Base-by-base conservation (phyloP, 1,140 invertebrate genomes). In the Homalodisca vitripennis region DNA sequence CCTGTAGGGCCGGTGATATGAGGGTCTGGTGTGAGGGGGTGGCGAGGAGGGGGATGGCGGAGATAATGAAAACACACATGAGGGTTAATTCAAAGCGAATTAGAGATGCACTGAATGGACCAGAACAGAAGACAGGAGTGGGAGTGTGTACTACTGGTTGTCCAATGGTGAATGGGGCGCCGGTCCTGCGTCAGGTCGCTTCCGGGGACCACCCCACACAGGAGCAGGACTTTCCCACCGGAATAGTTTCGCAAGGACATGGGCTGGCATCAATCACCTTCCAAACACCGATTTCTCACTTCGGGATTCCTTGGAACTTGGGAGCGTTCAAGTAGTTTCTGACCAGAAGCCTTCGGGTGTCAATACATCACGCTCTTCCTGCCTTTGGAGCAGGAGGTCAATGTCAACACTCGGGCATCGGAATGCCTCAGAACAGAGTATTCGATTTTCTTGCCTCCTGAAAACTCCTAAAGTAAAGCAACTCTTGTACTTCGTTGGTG, bases 41-140 rank as follows among this genome's bases (percentile, higher is more conserved):
- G 34, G 17, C 17, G 34, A 6, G 34, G 55, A 60, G 27, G 6
- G 22, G 24, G 2, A 6, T 27, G 26, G 24, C 2, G 6, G 1
- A 60, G 55, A 60, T 60, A 60, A 60, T 60, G 26, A 10, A 60
- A 60, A 60, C 55, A 60, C 24, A 24, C 24, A 60, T 60, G 55
- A 60, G 55, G 55, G 55, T 60, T 60, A 60, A 60, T 60, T 60
- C 55, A 60, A 60, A 60, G 55, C 55, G 55, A 60, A 60, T 60
- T 60, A 60, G 22, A 60, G 55, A 27, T 24, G 55, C 55, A 60
- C 6, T 60, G 55, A 60, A 60, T 60, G 55, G 55, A 60, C 22
- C 14, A 51, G n/a, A 51, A 22, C 22, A 51, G 48, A 20, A 51
- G 2, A 22, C 14, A 22, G 17, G 22, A 60, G 26, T 22, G 55